Percentiles rank a stretch among this genome's conserved stretches.
These are phyloP conservation scores for Stomatorhinus walkeri DNA, from an alignment of 2,797 vertebrate genomes.

Conservation along the genomic window DNA sequence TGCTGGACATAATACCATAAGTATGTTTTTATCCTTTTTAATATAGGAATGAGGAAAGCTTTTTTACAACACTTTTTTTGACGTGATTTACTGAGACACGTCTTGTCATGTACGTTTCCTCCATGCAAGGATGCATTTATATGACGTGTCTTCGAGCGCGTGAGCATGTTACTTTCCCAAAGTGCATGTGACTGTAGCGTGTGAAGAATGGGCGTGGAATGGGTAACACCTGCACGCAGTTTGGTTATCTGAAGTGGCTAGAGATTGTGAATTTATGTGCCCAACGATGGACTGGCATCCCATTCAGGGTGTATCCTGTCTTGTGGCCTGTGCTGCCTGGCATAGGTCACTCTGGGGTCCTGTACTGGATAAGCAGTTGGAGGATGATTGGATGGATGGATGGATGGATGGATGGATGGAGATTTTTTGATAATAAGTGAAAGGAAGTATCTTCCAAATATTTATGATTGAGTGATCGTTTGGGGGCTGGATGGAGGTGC, in stretches of 20 bases:
- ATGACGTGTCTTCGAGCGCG: neutral
- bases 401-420: neutral
- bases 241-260: neutral
- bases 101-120: neutral
- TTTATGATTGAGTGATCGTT: neutral
- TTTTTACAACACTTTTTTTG: neutral
- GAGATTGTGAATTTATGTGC: neutral
- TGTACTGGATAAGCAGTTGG: neutral
- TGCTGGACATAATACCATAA: neutral
- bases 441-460: neutral
- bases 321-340: neutral
- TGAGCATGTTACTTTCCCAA: neutral
- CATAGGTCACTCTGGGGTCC: neutral
- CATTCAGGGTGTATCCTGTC: neutral
- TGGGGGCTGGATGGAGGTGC: neutral
- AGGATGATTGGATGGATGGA: neutral
- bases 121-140: neutral
- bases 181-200: neutral
- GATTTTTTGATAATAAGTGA: neutral
- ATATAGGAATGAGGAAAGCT: neutral
- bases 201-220: neutral
- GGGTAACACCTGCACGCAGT: neutral
- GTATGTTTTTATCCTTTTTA: neutral
- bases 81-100: neutral
- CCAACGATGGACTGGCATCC: neutral